Evolutionary conservation across 2,113 vertebrate genomes (phyloP), one percentile per base, ranked within the genome.

Genomic region (Oryzias melastigma): DNA sequence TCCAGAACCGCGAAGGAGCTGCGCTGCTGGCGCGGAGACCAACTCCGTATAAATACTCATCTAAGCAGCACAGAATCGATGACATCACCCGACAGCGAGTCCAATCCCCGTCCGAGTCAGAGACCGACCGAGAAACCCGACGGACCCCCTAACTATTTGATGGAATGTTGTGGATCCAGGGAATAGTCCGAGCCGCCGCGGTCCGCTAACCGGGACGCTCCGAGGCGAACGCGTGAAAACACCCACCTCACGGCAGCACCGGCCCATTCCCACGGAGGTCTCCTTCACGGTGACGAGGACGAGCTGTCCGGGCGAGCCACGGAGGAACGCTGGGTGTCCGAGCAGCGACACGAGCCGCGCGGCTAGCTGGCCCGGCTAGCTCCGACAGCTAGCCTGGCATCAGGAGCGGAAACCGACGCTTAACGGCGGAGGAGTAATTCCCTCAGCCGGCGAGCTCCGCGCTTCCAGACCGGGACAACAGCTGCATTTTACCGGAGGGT

Each of bases 161-260:
- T 49, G 58, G 48, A 74, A 76, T 71, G 73, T 29, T 72, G 16
- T 52, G 52, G 49, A 79, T 78, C 84, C 87, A 74, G 73, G 68
- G 58, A 76, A 57, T 84, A 87, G 83, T 17, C 83, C 0, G 58
- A 73, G 61, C 83, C 84, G 62, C 4, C 24, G 53, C 42, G 52
- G 52, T 65, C 71, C 72, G 82, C 73, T 74, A 77, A 72, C 77
- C 63, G 47, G 52, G 15, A 45, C 56, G 76, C 72, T 62, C 22
- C 75, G 46, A 70, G 4, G 80, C 84, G 76, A 78, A 50, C 51
- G 54, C 52, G 35, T 58, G 35, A 35, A 68, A 64, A 59, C 77
- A 87, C 85, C 88, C 65, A 90, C 85, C 86, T 83, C n/a, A 25
- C 14, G 5, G 40, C 16, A 57, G 62, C 6, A 27, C 61, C 65